A percentile compares a stretch with the other conserved stretches of the same genome.
These are phyloP conservation scores for Hippoglossus hippoglossus DNA, from an alignment of 2,797 vertebrate species.

Conservation along the genomic window DNA sequence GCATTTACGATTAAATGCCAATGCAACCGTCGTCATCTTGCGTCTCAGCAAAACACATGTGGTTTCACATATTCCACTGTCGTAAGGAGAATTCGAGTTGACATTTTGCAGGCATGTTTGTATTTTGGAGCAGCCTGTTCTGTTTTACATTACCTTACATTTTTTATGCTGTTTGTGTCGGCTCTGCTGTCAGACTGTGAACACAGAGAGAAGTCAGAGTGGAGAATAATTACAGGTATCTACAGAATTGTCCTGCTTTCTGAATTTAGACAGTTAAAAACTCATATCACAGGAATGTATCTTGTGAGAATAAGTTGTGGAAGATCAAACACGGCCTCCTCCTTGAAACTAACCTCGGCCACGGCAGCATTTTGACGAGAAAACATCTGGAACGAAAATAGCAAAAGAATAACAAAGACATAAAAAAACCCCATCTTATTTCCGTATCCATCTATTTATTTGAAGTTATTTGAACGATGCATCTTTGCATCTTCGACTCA, in stretches of 20 bases:
- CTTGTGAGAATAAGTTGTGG: slow-evolving; percentile 15
- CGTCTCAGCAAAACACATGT: slow-evolving; percentile 45
- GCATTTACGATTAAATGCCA: slow-evolving; percentile 49
- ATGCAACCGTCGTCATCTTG: slow-evolving; percentile 52
- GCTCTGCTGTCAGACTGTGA: slow-evolving; percentile 48
- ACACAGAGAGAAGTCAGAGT: slow-evolving; percentile 39
- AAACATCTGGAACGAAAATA: slow-evolving; percentile 44
- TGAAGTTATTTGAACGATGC: background rate
- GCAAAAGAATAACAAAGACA: background rate
- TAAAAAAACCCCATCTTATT: background rate
- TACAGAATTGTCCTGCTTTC: slow-evolving; percentile 28
- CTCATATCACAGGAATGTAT: slow-evolving; percentile 37
- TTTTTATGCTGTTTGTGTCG: slow-evolving; percentile 40
- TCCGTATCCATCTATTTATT: slow-evolving; percentile 5
- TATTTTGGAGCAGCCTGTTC: slow-evolving; percentile 35
- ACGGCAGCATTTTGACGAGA: slow-evolving; percentile 12
- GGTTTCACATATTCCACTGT: slow-evolving; percentile 46
- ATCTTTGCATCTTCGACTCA: background rate
- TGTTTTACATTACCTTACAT: slow-evolving; percentile 42
- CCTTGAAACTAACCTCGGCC: slow-evolving; percentile 29
- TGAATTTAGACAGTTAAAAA: slow-evolving; percentile 17
- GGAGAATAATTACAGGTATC: slow-evolving; percentile 49
- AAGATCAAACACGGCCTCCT: slow-evolving; percentile 33
- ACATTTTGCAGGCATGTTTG: slow-evolving; percentile 54
- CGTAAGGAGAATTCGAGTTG: slow-evolving; percentile 52